These are phyloP conservation scores for cat (Felis catus) DNA, from an alignment of 2,113 vertebrate species.

Conservation along the genomic window F.catus_Fca126_mat1.0 CM031412.1:174034001-174034500, in stretches of 20 bases:
- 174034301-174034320: not conserved
- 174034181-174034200: not conserved
- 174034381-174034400: not conserved
- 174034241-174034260: not conserved
- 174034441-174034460: not conserved
- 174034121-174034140: constrained; percentile 4
- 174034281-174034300: not conserved
- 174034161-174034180: not conserved
- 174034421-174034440: not conserved
- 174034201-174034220: not conserved
- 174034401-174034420: not conserved
- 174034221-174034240: not conserved
- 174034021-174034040: not conserved
- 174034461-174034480: not conserved
- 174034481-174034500: not conserved
- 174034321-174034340: not conserved
- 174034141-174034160: not conserved
- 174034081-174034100: not conserved
- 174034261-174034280: not conserved
- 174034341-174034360: not conserved
- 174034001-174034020: not conserved
- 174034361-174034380: not conserved
- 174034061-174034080: not conserved
- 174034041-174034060: not conserved
- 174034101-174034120: not conserved